Evolutionary conservation across 2,113 vertebrate species (phyloP), one percentile per base, ranked within the genome.

Genomic region (Saccopteryx leptura): DNA sequence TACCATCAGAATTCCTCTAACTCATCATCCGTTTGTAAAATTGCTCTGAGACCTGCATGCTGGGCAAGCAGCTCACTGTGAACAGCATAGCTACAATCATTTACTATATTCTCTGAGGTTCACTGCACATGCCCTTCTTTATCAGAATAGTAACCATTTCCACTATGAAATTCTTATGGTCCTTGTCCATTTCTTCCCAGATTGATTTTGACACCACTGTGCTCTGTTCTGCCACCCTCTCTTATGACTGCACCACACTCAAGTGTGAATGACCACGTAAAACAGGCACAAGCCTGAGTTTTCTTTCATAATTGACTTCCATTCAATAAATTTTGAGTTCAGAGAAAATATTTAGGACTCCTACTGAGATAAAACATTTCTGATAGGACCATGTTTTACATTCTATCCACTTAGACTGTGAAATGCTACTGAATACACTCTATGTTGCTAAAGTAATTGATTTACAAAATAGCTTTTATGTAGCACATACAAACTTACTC

Each of bases 381-480:
- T 91, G 91, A 94, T 86, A 96, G 65, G 90, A 90, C 85, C 76
- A 93, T 81, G 93, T 74, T 98, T 97, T 98, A 58, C 91, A 95
- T 96, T 98, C 66, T 90, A 60, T 95, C 97, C 90, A 96, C 92
- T 97, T 96, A 91, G 33, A 83, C 90, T 56, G 88, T 95, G 74
- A 60, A 95, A 97, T 97, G 97, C 58, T 95, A 78, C 63, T 75
- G 86, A 95, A 87, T 63, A 58, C 65, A 93, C 94, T 52, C 86
- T 87, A 69, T 56, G 9, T 91, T 84, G 96, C 94, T 95, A 95
- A 91, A 97, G 90, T 79, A 96, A 98, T 87, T 96, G 95, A 96
- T 98, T 98, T 98, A 97, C 97, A 96, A 97, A 98, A 96, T 90
- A 97, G 95, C 48, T 96, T 97, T 90, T 94, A 95, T 50, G 80